Conservation (phyloP, 64 coral and sea anemone genomes). For the Actinia equina region DNA sequence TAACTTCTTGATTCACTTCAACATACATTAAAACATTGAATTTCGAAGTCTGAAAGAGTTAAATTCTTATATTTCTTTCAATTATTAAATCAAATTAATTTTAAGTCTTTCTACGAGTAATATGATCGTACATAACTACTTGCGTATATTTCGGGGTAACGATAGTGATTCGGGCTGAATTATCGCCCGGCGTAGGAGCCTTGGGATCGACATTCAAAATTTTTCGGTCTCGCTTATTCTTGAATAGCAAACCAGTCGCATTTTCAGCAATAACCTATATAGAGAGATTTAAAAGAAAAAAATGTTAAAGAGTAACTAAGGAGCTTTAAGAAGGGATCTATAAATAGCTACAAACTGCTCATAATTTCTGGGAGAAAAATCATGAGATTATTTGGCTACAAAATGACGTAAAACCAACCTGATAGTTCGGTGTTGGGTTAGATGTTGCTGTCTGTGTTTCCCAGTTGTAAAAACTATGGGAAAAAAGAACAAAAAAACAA, state of each 20-base stretch:
- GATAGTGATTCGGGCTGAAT: slow-evolving; percentile 82
- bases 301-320: neutral
- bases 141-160: slow-evolving; percentile 87
- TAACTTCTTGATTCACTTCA: neutral
- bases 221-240: slow-evolving; percentile 95
- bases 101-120: slow-evolving; percentile 89
- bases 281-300: neutral
- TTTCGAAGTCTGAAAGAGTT: neutral
- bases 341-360: neutral
- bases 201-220: slow-evolving; percentile 98
- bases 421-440: slow-evolving; percentile 97
- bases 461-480: slow-evolving; percentile 95
- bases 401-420: slow-evolving; percentile 32
- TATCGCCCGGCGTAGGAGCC: slow-evolving; percentile 86
- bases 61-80: neutral
- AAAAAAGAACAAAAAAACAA: neutral
- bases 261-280: slow-evolving; percentile 94
- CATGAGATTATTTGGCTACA: neutral
- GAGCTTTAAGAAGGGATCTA: neutral
- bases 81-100: neutral
- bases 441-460: slow-evolving; percentile 97
- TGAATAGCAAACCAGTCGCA: slow-evolving; percentile 82
- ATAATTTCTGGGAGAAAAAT: neutral
- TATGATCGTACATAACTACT: slow-evolving; percentile 97
- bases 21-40: neutral